Evolutionary conservation across 2,888 invertebrate species (phyloP), one percentile per base, ranked within the genome.

Genomic region (Eristalinus sepulchralis): DNA sequence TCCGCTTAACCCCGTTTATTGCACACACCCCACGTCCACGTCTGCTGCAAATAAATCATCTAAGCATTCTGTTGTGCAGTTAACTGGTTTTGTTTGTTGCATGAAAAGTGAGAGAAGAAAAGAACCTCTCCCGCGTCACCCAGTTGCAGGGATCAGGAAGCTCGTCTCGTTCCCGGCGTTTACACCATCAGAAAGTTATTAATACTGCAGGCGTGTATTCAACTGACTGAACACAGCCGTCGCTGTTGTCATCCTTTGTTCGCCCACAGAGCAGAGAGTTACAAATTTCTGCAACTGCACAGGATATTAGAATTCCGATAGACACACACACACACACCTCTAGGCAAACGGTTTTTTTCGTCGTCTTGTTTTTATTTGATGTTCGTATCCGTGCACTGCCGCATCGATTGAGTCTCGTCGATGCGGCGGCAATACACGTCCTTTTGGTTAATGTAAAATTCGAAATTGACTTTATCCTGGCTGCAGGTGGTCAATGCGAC

Each of bases 391-490:
- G 39, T 31, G 53, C 33, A 57, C 68, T 81, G 82, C 82, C 73
- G 77, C 85, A 77, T 77, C 72, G 85, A 85, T 85, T 85, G 77
- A 63, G 67, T 81, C 63, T 81, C 77, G 77, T 81, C 77, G 77
- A 81, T 81, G 85, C 73, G 85, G 82, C 78, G 82, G 82, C 82
- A 82, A 85, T 77, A 82, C 77, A 78, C 73, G 85, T 82, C 82
- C 85, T 72, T 77, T 85, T 81, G 82, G 85, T 82, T 85, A 82
- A 77, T 82, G 85, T 77, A 82, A 77, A 82, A 82, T 82, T 82
- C 60, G 64, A 85, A 85, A 85, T 85, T 82, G 82, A 85, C 85
- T 85, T 82, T 81, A 80, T 85, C 81, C 84, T 85, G 80, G 57
- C 67, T 57, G 22, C 20, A 34, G 57, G 60, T 59, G 53, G 10